These are phyloP conservation scores for Pterostichus niger DNA, from an alignment of 2,888 invertebrate species.

Conservation along the genomic window DNA sequence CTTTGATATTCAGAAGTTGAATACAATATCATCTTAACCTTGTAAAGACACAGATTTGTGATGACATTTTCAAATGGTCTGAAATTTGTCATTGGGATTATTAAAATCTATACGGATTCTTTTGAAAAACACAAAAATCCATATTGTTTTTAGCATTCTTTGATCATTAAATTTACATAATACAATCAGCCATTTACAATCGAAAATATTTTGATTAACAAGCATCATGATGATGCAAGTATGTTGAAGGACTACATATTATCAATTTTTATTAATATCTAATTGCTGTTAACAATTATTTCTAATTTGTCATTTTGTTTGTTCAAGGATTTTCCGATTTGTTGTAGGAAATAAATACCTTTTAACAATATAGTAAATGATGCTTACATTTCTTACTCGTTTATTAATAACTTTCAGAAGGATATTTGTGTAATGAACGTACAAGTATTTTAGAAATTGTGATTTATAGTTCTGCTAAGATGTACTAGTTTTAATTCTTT, in stretches of 20 bases:
- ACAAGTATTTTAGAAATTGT: too few relatives aligned
- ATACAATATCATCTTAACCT: constrained; percentile 26
- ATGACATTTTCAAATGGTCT: constrained; percentile 51
- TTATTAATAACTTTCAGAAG: constrained; percentile 1
- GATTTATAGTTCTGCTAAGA: too few relatives aligned
- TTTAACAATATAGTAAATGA: constrained; percentile 1
- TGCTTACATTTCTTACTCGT: too few relatives aligned
- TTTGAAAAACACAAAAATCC: constrained; percentile 9
- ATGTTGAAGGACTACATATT: constrained; percentile 21
- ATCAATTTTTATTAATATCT: neutral
- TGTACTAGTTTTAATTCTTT: too few relatives aligned
- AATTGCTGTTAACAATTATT: neutral
- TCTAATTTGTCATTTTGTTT: neutral
- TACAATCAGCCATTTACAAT: constrained; percentile 5
- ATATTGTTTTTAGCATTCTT: constrained; percentile 38
- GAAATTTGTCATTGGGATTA: constrained; percentile 60
- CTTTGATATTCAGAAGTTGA: neutral
- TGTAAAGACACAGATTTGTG: constrained; percentile 3
- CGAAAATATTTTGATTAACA: neutral
- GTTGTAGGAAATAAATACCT: neutral
- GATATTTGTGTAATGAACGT: neutral
- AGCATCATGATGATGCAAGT: constrained; percentile 2
- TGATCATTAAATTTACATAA: constrained; percentile 31
- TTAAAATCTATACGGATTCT: constrained; percentile 34
- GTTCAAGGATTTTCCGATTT: constrained; percentile 8